phyloP scores from a whole-genome alignment of 1,140 invertebrate genomes.

The silkworm (Bombyx mori) region ASM3026992v2 NC_085112.1:3617001-3617500 shows the following conservation, averaged over 20 bases:
- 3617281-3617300: background rate
- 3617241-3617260: constrained; percentile 4
- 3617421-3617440: constrained; percentile 4
- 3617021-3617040: too few species aligned
- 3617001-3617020: too few species aligned
- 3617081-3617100: too few species aligned
- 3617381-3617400: constrained; percentile 2
- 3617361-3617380: background rate
- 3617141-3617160: too few species aligned
- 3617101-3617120: too few species aligned
- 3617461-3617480: constrained; percentile 1
- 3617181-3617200: too few species aligned
- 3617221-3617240: background rate
- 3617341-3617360: constrained; percentile 6
- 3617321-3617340: constrained; percentile 1
- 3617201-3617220: too few species aligned
- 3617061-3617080: too few species aligned
- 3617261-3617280: constrained; percentile 3
- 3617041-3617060: too few species aligned
- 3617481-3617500: too few species aligned
- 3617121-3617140: too few species aligned
- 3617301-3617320: constrained; percentile 3
- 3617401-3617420: constrained; percentile 1
- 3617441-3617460: background rate
- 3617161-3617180: too few species aligned